Conservation (phyloP, 2,113 vertebrate species). For the Limanda limanda region DNA sequence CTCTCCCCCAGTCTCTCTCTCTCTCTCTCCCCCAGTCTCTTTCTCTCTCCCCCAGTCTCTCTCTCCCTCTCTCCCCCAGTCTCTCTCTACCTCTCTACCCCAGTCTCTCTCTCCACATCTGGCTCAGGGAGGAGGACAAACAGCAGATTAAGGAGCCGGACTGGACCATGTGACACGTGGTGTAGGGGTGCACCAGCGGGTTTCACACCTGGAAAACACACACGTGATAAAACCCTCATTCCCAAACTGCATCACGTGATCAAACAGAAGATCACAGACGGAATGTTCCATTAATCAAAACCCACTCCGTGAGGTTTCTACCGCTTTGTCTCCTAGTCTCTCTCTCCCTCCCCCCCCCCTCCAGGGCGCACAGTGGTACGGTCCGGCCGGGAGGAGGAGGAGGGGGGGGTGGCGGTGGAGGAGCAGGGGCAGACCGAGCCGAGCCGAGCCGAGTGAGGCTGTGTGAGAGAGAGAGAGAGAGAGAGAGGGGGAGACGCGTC, state of each 20-base stretch:
- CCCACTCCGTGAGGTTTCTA: rapidly evolving
- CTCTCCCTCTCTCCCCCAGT: background rate
- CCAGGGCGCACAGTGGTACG: conserved; percentile 39
- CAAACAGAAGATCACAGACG: background rate
- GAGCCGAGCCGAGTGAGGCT: conserved; percentile 63
- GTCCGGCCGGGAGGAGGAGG: conserved; percentile 44
- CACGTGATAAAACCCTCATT: background rate
- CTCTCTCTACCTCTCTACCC: background rate
- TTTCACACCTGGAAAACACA: rapidly evolving
- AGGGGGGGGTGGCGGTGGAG: conserved; percentile 23
- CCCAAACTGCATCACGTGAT: background rate
- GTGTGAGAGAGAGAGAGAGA: conserved; percentile 45
- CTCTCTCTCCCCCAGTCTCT: too few species aligned
- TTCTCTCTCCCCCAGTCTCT: conserved; percentile 10
- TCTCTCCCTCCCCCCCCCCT: conserved; percentile 29
- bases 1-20: background rate
- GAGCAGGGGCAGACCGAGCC: conserved; percentile 50
- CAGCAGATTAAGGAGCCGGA: conserved; percentile 64
- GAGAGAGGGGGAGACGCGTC: conserved; percentile 32
- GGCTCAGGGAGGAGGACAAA: conserved; percentile 64
- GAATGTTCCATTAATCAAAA: rapidly evolving
- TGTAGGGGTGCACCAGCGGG: background rate
- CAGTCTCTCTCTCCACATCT: conserved; percentile 65
- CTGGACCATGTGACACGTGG: background rate
- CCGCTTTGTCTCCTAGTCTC: rapidly evolving